Base-by-base conservation (phyloP, 2,888 invertebrate species). In the Andricus curvator region DNA sequence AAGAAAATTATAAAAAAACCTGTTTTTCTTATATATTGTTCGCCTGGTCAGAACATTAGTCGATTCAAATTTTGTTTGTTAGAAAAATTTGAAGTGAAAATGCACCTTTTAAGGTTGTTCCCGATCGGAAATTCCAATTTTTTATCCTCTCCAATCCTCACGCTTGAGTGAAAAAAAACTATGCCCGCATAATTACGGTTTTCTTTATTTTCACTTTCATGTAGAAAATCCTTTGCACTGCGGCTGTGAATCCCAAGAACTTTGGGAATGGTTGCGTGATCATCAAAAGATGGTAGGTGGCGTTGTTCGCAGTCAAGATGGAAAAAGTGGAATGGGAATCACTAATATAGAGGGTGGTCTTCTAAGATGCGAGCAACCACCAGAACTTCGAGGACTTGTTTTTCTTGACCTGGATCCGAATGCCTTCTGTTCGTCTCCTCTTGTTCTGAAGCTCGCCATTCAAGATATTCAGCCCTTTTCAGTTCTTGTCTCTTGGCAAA, bases 211-310 rank as follows among this genome's bases (percentile, higher is more conserved):
- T 60, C 56, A 37, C 8, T 74, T 74, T 37, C 33, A 51, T 60
- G 37, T 94, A 97, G 98, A 97, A 91, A 98, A 98, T 93, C 98
- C 98, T 64, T 94, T 98, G 87, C 96, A 96, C 84, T 98, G 98
- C 93, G 96, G 96, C 89, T 98, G 98, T 93, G 97, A 98, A 91
- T 96, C 97, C 80, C 97, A 97, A 93, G 97, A 97, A 91, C 94
- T 98, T 77, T 97, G 98, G 97, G 96, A 96, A 93, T 98, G 98
- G 98, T 94, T 98, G 91, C 95, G 97, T 89, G 97, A 97, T 91
- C 97, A 98, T 94, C 95, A 96, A 89, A 97, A 97, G 93, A 94
- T 96, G 82, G 94, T 96, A 25, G 90, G 93, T 82, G 94, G 95
- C 85, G 94, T 94, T 86, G 95, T 95, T 88, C 92, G 93, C 82